These are phyloP conservation scores for Pipistrellus nathusii DNA, from an alignment of 2,797 vertebrate species.

Conservation along the genomic window DNA sequence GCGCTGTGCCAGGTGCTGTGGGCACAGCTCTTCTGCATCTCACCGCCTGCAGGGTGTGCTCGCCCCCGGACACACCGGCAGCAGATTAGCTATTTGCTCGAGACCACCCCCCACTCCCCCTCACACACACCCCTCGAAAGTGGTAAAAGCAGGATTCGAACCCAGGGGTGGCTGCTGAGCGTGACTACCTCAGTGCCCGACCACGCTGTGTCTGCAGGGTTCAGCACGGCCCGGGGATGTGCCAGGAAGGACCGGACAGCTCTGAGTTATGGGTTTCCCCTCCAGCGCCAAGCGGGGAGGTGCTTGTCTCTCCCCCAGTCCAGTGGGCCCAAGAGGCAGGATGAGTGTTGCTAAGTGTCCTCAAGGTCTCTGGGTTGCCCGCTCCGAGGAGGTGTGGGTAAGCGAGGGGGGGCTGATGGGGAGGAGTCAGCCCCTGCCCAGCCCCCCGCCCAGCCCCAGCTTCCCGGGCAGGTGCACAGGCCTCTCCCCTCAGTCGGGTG, in stretches of 20 bases:
- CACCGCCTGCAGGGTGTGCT: not conserved
- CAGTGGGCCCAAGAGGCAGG: not conserved
- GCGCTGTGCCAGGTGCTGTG: fast-evolving
- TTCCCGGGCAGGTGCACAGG: not conserved
- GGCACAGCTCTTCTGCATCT: not conserved
- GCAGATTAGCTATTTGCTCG: not conserved
- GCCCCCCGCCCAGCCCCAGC: not conserved
- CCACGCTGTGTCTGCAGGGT: fast-evolving
- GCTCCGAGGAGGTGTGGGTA: not conserved
- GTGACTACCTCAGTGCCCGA: not conserved
- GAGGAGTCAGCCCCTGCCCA: not conserved
- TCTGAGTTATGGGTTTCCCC: not conserved
- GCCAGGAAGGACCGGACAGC: not conserved
- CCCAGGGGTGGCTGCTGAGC: not conserved
- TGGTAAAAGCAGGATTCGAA: not conserved
- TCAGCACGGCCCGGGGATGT: fast-evolving
- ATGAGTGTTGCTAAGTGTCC: not conserved
- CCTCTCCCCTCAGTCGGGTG: not conserved
- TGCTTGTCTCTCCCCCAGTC: not conserved
- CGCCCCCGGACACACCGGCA: not conserved
- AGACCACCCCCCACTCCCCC: not conserved
- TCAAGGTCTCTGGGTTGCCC: not conserved
- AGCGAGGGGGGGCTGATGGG: not conserved
- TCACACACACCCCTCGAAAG: not conserved
- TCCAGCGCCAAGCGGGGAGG: not conserved